These are phyloP conservation scores for Thunnus albacares DNA, from an alignment of 2,797 vertebrate species.

Conservation along the genomic window DNA sequence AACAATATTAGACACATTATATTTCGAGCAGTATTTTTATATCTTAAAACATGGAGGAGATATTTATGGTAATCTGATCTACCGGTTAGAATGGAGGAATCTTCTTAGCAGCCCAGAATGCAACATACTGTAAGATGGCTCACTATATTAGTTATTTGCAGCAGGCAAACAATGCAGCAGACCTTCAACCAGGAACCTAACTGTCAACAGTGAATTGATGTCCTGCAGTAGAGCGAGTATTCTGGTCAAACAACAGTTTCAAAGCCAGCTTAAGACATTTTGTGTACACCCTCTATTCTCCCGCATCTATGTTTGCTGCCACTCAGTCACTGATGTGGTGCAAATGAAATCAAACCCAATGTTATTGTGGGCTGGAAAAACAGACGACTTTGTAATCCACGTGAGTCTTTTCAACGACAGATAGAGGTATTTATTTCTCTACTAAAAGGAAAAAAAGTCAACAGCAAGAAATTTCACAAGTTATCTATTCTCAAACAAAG, in stretches of 20 bases:
- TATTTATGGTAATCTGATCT: not conserved
- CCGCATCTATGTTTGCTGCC: not conserved
- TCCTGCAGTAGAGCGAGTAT: not conserved
- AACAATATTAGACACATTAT: too few species aligned
- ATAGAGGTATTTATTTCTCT: not conserved
- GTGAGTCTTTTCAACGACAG: not conserved
- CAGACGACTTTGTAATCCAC: not conserved
- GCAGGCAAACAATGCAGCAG: constrained; percentile 12
- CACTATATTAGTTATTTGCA: constrained; percentile 16
- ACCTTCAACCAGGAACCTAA: constrained; percentile 9
- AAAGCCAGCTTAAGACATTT: not conserved
- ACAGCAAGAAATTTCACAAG: not conserved
- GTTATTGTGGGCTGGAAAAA: not conserved
- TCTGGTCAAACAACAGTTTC: constrained; percentile 10
- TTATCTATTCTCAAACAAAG: not conserved
- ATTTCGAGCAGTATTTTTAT: too few species aligned
- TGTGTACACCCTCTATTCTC: not conserved
- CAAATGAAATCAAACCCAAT: not conserved
- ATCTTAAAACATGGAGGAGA: too few species aligned
- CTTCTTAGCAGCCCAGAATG: not conserved
- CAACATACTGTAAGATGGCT: not conserved
- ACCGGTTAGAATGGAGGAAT: not conserved
- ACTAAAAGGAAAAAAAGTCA: not conserved
- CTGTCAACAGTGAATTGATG: constrained; percentile 14
- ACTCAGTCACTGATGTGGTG: not conserved